Percentiles rank a stretch among this genome's conserved stretches.
phyloP scores from a whole-genome alignment of 2,113 vertebrate genomes.

The Acrocephalus arundinaceus region DNA sequence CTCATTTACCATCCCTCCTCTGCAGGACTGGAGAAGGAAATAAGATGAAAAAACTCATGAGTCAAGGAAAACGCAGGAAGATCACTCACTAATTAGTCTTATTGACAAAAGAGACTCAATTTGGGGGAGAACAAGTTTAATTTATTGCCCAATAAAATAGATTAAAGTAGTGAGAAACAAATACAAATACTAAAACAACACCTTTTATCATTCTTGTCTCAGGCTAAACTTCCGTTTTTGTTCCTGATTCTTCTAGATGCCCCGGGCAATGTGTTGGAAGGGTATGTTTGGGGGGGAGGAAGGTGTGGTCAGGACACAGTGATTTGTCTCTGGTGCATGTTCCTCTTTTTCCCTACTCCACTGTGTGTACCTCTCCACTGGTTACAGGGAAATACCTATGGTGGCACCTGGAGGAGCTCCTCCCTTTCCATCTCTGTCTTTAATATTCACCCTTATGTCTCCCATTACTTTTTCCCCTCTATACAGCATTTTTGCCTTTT shows the following conservation, averaged over 20 bases:
- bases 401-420: neutral
- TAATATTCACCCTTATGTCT: neutral
- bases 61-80: neutral
- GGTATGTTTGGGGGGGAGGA: fast-evolving
- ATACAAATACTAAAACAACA: neutral
- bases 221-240: neutral
- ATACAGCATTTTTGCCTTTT: neutral
- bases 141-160: neutral
- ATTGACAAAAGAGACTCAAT: neutral
- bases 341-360: neutral
- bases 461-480: fast-evolving
- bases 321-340: neutral
- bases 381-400: neutral
- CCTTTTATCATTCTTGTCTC: neutral
- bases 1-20: neutral
- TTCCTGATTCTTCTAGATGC: neutral
- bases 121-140: neutral
- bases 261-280: fast-evolving
- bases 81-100: neutral
- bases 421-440: neutral
- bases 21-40: neutral
- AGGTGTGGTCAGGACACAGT: neutral
- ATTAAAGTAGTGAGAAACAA: neutral
- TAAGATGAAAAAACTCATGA: neutral
- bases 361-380: too few relatives aligned